These are phyloP conservation scores for Cariama cristata DNA, from an alignment of 2,113 vertebrate species.

Conservation along the genomic window DNA sequence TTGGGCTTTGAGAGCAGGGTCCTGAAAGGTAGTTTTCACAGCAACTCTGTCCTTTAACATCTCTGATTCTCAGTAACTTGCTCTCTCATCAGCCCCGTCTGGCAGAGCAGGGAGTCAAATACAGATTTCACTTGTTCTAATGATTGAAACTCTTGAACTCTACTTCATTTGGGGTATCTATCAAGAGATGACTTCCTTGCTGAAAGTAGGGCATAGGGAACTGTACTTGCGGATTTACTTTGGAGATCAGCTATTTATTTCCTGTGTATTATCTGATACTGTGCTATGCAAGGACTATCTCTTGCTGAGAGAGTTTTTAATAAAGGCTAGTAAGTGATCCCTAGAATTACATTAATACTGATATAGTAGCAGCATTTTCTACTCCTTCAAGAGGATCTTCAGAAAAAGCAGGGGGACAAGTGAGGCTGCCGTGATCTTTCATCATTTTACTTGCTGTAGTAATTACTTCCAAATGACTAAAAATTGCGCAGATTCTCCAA, in stretches of 20 bases:
- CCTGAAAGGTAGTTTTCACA: neutral
- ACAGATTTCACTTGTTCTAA: neutral
- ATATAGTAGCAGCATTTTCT: neutral
- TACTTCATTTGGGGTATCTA: neutral
- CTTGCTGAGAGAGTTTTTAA: neutral
- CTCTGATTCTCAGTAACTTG: neutral
- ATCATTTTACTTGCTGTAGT: neutral
- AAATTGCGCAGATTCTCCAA: neutral
- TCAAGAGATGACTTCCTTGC: neutral
- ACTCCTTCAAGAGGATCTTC: neutral
- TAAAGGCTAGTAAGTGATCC: neutral
- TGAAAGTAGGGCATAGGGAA: neutral
- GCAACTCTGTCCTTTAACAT: neutral
- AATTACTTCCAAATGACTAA: neutral
- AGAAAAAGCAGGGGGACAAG: neutral
- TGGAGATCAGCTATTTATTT: slow-evolving; percentile 1
- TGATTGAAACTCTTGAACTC: neutral
- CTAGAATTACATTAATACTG: neutral
- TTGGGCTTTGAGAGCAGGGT: neutral
- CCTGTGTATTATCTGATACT: neutral
- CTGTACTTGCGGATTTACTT: neutral
- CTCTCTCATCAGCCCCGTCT: neutral
- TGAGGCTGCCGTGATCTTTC: neutral
- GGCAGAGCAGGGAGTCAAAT: neutral
- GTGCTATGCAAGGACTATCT: neutral